Percentiles rank a stretch among this genome's conserved stretches.
Conservation (phyloP, 2,113 vertebrate species). For the Anser cygnoides region DNA sequence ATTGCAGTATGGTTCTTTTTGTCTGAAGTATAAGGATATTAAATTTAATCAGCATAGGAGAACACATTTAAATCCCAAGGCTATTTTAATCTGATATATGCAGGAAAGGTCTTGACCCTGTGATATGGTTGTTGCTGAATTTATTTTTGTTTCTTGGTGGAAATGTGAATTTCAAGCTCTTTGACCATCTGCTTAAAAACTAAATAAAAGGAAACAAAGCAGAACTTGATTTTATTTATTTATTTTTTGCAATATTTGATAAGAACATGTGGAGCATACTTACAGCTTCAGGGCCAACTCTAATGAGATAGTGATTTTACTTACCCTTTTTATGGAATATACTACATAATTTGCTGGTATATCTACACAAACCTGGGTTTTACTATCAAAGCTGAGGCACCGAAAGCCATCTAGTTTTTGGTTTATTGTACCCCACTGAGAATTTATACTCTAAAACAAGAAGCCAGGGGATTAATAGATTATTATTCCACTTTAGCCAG, state of each 20-base stretch:
- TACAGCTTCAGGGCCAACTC: not conserved
- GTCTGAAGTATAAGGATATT: not conserved
- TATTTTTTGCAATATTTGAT: not conserved
- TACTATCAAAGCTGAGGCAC: not conserved
- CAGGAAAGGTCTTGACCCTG: not conserved
- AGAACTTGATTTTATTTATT: not conserved
- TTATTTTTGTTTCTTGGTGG: not conserved
- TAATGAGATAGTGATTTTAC: not conserved
- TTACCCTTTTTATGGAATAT: not conserved
- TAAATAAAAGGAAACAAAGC: not conserved
- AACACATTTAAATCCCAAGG: not conserved
- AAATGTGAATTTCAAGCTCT: not conserved
- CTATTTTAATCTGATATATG: not conserved
- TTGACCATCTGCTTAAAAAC: not conserved
- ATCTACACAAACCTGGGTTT: not conserved
- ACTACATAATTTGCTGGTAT: not conserved
- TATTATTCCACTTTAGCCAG: not conserved
- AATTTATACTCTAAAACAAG: not conserved
- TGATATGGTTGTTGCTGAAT: not conserved
- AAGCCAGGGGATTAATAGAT: not conserved
- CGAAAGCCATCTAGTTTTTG: not conserved
- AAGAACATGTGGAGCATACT: not conserved
- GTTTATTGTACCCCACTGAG: not conserved
- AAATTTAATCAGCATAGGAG: slow-evolving; percentile 7
- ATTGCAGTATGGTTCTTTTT: not conserved